Evolutionary conservation across 1,140 invertebrate genomes (phyloP), one percentile per base, ranked within the genome.

Genomic region (Euwallacea fornicatus): DNA sequence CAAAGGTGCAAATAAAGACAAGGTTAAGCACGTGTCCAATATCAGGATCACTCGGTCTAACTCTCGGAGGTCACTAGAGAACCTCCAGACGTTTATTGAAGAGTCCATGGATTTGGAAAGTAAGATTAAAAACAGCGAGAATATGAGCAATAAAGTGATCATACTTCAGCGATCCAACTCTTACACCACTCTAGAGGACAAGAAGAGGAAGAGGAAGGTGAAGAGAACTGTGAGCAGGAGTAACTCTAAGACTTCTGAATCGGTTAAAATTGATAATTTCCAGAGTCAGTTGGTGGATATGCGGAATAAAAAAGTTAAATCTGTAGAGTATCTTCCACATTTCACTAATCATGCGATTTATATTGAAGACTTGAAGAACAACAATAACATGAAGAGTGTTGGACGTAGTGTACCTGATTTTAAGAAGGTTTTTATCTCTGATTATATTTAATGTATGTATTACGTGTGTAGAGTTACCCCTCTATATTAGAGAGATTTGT

Each of bases 371-470:
- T 59, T 66, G 58, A 72, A 60, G 44, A 72, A 66, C 54, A 66
- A 71, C 21, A 59, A 69, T 77, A 33, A 33, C 21, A 81, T 64
- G 77, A 81, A 70, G 46, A 81, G 82, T 61, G 81, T 83, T 11
- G 83, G 83, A 0, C 85, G 83, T 0, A 85, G 84, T 54, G 84
- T 81, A 16, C 84, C 84, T 0, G 85, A 86, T 75, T 83, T 86
- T 41, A 85, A 85, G 63, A 86, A 84, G 75, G 82, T 86, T 41
- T 86, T 86, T 68, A 82, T 86, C 61, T 84, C 83, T 0, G 85
- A 85, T 56, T 85, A 84, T 71, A 82, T 86, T 65, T 86, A 70
- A 9, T 15, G 54, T 56, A 9, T 56, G n/a, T 56, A 9, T 56
- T 56, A 13, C 16, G 54, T 21, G 16, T 56, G 54, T 56, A 11